Percentiles rank a stretch among this genome's conserved stretches.
These are phyloP conservation scores for Pogonocichla stellata DNA, from an alignment of 2,113 vertebrate genomes.

Conservation along the genomic window DNA sequence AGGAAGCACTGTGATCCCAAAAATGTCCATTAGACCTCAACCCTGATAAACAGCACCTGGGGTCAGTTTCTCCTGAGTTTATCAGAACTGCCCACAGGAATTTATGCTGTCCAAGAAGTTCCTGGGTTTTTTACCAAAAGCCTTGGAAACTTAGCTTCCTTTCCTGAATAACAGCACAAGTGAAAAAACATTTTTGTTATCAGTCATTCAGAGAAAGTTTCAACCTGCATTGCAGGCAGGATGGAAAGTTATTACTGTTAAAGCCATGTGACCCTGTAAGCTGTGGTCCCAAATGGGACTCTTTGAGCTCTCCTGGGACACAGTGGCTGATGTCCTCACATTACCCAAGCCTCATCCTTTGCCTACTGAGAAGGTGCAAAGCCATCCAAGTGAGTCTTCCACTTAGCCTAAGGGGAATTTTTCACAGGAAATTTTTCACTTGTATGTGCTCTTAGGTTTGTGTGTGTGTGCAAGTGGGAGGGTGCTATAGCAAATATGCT, in stretches of 20 bases:
- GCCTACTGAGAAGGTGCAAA: not conserved
- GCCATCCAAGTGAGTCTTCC: not conserved
- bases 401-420: not conserved
- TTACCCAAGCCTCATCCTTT: not conserved
- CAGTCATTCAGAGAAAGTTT: not conserved
- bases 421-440: not conserved
- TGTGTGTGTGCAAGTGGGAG: not conserved
- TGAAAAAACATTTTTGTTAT: not conserved
- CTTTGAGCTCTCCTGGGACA: not conserved
- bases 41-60: no score
- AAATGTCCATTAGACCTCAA: not conserved
- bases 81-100: not conserved
- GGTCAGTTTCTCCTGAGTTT: not conserved
- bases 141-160: not conserved
- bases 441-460: not conserved
- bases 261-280: not conserved
- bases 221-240: fast-evolving
- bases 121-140: not conserved
- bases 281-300: not conserved
- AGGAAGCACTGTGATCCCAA: not conserved
- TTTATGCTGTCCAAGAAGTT: not conserved
- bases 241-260: not conserved
- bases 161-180: not conserved
- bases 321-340: not conserved
- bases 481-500: not conserved